Conservation (phyloP, 2,888 invertebrate species). For the Cryptocephalus primarius region DNA sequence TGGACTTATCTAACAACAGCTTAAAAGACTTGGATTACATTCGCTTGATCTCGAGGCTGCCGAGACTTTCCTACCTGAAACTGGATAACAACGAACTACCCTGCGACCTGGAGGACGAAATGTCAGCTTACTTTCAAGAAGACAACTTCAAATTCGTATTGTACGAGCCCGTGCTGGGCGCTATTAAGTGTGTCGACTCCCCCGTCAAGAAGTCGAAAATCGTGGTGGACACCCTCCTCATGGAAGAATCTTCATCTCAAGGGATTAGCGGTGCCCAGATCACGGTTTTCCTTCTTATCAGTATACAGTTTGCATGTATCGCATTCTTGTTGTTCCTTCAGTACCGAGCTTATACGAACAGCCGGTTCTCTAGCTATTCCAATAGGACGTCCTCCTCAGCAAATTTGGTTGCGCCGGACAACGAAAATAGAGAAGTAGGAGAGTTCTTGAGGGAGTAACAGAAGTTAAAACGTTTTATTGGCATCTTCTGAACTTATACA, state of each 20-base stretch:
- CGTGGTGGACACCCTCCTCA: background rate
- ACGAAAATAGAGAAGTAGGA: constrained; percentile 13
- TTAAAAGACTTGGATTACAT: constrained; percentile 30
- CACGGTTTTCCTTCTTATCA: constrained; percentile 19
- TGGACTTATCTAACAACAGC: constrained; percentile 30
- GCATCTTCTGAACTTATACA: too few species aligned
- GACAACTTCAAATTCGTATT: constrained; percentile 28
- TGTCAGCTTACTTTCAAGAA: constrained; percentile 25
- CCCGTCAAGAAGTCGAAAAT: constrained; percentile 7
- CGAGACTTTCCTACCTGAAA: constrained; percentile 25
- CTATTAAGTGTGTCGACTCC: constrained; percentile 18
- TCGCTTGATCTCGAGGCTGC: constrained; percentile 25
- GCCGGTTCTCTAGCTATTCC: background rate
- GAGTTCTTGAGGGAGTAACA: constrained; percentile 16
- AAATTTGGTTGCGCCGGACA: constrained; percentile 16
- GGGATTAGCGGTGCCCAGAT: constrained; percentile 14
- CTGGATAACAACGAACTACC: constrained; percentile 27
- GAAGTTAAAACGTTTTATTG: background rate
- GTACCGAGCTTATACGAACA: constrained; percentile 19
- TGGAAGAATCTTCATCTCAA: background rate
- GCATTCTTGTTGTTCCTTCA: constrained; percentile 26
- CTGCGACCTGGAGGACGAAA: constrained; percentile 30
- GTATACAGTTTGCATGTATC: constrained; percentile 19
- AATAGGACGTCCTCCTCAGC: constrained; percentile 15
- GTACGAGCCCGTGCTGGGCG: constrained; percentile 15